Base-by-base conservation (phyloP, 2,797 vertebrate genomes). In the Clarias platycephalus region DNA sequence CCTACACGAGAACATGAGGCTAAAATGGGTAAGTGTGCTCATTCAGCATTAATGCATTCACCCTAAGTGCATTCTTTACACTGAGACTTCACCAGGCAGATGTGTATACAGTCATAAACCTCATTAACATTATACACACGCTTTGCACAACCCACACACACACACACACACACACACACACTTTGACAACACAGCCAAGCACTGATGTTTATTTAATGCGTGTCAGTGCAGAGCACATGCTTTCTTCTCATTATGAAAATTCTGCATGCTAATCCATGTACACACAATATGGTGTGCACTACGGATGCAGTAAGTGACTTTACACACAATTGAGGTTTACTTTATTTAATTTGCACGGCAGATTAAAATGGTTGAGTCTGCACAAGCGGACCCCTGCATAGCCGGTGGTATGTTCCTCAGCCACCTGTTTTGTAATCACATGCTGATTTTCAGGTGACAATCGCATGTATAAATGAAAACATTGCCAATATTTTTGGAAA, bases 371-470 rank as follows among this genome's bases (percentile, higher is more conserved):
- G 49, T 86, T 63, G 28, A 62, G 57, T 75, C 79, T 82, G 62
- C 62, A 80, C 83, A 79, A 34, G 37, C 28, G 53, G 75, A 80
- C 75, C 64, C 68, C 67, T 80, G 26, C 57, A 81, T 49, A 37
- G 44, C 34, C 26, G 37, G 81, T 80, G 71, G 85, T 79, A 28
- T 72, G 44, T 85, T 81, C 83, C 77, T 60, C 28, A 82, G 76
- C 81, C 87, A 88, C 85, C 87, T 88, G 87, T 87, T 87, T 84
- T 62, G 76, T 75, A 71, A 83, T 68, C 60, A n/a, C 87, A 87
- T 63, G 74, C 83, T 81, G 83, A 82, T 82, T 63, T 78, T 31
- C 49, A 76, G 75, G 68, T 86, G 18, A 80, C 66, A 22, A 13
- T 80, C 63, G 72, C 49, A 67, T 66, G 79, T n/a, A 67, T 18